Evolutionary conservation across 2,113 vertebrate genomes (phyloP), one percentile per base, ranked within the genome.

Genomic region (Lycaon pictus): DNA sequence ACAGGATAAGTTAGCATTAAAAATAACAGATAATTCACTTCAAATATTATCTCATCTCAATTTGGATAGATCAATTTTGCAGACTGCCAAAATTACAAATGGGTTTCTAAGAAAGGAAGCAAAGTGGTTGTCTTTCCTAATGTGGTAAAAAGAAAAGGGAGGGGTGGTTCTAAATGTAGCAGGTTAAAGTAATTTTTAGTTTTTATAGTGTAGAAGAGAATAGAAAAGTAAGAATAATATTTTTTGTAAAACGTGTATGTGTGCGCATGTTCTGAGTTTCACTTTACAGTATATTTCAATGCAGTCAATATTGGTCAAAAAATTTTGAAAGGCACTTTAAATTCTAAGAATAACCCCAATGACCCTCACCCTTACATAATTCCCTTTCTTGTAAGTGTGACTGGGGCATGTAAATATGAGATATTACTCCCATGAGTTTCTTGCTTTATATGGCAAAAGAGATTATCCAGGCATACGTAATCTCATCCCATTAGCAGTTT

Each of bases 11-110:
- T 69, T 37, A 7, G 0, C 67, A 60, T 71, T 81, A 87, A 86
- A 87, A 95, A 79, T 85, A 94, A 67, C 19, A 95, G 55, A 86
- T 5, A 91, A 77, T 9, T 84, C 63, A 90, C 16, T 95, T 81
- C 37, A 48, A 65, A 93, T 76, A 15, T 55, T n/a, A 53, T 72
- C 8, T 67, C 37, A 80, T 63, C 13, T 22, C n/a, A 94, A 16
- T 84, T 95, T 87, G 87, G 19, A 62, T 53, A 83, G 32, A 56
- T 29, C 29, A 53, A 2, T 37, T 88, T 96, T 93, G 43, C 25
- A 88, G n/a, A 85, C 69, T 27, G 77, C 7, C 19, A 63, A 43
- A 80, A n/a, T 87, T 65, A 72, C 37, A 93, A 76, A 67, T 51
- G 23, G 11, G 1, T 58, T 95, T 90, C 23, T 25, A 43, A 71